Evolutionary conservation across 2,888 invertebrate genomes (phyloP).

Genomic region (Blastobasis adustella): DNA sequence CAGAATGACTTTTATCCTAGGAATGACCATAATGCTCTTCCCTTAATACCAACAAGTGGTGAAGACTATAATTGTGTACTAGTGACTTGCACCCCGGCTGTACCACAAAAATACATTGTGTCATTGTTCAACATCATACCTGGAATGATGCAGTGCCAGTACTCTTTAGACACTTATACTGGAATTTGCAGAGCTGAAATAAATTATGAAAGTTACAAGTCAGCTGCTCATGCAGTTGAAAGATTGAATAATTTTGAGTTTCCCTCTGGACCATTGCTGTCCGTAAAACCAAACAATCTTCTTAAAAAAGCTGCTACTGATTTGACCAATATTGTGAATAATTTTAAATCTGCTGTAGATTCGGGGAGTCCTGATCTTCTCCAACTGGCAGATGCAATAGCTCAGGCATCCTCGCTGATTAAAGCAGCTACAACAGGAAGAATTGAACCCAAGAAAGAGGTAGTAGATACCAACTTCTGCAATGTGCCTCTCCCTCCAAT

Average conservation of each 20-base stretch:
- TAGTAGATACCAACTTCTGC: constrained; percentile 52
- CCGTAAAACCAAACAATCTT: constrained; percentile 78
- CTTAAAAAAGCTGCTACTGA: constrained; percentile 51
- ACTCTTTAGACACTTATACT: constrained; percentile 63
- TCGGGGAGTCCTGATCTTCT: constrained; percentile 68
- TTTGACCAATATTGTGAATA: constrained; percentile 49
- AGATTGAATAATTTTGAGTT: constrained; percentile 94
- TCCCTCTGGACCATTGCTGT: constrained; percentile 89
- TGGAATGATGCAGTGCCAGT: constrained; percentile 56
- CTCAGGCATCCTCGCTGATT: constrained; percentile 83
- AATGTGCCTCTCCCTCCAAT: constrained; percentile 82
- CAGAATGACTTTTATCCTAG: constrained; percentile 9
- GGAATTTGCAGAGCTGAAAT: constrained; percentile 53
- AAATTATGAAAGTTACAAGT: constrained; percentile 48
- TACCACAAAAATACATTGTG: constrained; percentile 86
- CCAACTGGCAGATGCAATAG: constrained; percentile 84
- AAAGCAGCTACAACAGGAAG: constrained; percentile 74
- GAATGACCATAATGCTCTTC: constrained; percentile 20
- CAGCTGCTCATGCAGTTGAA: constrained; percentile 81
- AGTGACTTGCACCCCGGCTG: constrained; percentile 81
- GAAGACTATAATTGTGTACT: constrained; percentile 77
- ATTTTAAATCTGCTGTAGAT: constrained; percentile 51
- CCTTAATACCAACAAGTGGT: constrained; percentile 32
- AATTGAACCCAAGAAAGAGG: constrained; percentile 18
- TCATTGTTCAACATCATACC: constrained; percentile 91